phyloP scores from a whole-genome alignment of 2,888 invertebrate species.

The Cheilosia grossa region DNA sequence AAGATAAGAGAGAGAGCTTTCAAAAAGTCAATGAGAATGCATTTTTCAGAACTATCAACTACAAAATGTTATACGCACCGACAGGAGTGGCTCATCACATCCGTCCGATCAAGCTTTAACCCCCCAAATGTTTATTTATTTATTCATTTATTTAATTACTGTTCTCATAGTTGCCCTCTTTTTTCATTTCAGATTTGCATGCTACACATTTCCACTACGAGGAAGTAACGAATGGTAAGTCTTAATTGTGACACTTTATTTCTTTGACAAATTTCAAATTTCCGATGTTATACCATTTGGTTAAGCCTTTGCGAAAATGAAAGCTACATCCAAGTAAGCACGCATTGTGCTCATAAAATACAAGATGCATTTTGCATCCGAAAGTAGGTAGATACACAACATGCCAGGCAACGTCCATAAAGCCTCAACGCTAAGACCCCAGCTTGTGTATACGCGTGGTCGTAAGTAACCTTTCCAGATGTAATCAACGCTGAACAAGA shows the following conservation, averaged over 20 bases:
- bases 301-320: slow-evolving; percentile 24
- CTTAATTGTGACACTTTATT: not conserved
- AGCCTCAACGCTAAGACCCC: not conserved
- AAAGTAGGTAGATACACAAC: slow-evolving; percentile 9
- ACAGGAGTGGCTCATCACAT: no score
- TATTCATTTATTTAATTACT: no score
- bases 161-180: no score
- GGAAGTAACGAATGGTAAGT: not conserved
- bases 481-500: slow-evolving; percentile 50
- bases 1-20: no score
- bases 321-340: slow-evolving; percentile 25
- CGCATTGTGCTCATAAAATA: not conserved
- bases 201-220: not conserved
- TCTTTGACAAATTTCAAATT: not conserved
- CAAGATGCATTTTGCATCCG: slow-evolving; percentile 48
- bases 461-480: slow-evolving; percentile 53
- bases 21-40: no score
- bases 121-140: no score
- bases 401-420: slow-evolving; percentile 13
- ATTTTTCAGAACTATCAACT: not conserved
- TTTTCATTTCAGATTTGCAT: not conserved
- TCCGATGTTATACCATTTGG: not conserved
- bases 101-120: no score
- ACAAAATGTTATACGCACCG: not conserved
- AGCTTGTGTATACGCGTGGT: slow-evolving; percentile 34